phyloP scores from a whole-genome alignment of 2,113 vertebrate species.

The Otocyon megalotis region DNA sequence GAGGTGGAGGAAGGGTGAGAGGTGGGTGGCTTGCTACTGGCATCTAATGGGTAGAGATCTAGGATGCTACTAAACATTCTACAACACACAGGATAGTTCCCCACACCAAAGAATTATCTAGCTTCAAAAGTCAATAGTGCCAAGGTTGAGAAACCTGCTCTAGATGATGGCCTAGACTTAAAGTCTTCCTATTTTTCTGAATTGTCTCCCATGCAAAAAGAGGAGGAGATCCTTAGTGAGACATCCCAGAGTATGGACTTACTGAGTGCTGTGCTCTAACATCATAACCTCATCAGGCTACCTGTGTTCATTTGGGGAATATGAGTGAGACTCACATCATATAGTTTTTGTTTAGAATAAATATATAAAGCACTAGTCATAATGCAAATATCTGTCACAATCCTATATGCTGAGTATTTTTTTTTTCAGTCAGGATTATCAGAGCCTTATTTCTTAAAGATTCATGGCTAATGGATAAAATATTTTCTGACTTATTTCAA shows the following conservation, averaged over 20 bases:
- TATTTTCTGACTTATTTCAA: neutral
- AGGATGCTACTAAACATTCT: neutral
- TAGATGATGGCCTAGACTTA: neutral
- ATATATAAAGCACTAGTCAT: neutral
- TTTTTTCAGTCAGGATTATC: neutral
- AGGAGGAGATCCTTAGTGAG: neutral
- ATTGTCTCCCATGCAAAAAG: neutral
- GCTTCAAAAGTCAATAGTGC: neutral
- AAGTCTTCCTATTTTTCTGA: neutral
- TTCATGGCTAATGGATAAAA: neutral
- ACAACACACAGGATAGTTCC: neutral
- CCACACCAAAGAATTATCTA: neutral
- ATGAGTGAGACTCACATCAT: neutral
- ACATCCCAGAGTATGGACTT: accelerated
- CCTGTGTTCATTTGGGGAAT: neutral
- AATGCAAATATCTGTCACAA: neutral
- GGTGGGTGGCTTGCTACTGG: neutral
- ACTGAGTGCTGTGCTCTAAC: accelerated
- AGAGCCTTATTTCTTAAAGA: slow-evolving; percentile 18
- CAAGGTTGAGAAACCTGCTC: neutral
- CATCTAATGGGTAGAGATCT: neutral
- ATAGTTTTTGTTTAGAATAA: neutral
- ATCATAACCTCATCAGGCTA: accelerated
- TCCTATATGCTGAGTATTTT: neutral
- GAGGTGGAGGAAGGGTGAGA: neutral